Evolutionary conservation across 2,113 vertebrate genomes (phyloP).

Genomic region (Mobula hypostoma): DNA sequence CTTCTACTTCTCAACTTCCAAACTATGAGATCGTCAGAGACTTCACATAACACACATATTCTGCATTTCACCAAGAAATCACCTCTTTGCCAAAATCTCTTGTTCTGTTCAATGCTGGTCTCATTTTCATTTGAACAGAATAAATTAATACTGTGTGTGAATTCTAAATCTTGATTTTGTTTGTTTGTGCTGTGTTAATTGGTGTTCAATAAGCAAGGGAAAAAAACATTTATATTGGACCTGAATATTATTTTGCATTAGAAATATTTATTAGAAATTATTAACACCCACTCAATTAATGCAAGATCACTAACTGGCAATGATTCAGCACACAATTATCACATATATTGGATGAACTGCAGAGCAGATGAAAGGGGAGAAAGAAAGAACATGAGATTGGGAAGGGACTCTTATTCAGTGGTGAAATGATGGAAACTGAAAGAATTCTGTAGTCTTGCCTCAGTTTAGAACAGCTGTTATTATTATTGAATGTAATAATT

Average conservation of each 20-base stretch:
- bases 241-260: not conserved
- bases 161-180: not conserved
- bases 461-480: not conserved
- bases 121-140: not conserved
- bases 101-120: not conserved
- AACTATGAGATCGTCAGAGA: not conserved
- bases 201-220: not conserved
- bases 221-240: not conserved
- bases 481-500: not conserved
- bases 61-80: not conserved
- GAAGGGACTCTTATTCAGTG: not conserved
- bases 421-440: not conserved
- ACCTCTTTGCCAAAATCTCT: not conserved
- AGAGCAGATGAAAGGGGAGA: not conserved
- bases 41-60: not conserved
- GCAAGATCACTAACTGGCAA: not conserved
- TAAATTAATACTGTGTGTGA: not conserved
- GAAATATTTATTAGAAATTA: not conserved
- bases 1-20: not conserved
- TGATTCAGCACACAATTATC: not conserved
- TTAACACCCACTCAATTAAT: not conserved
- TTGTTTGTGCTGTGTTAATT: not conserved
- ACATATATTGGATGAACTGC: not conserved
- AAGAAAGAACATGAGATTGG: not conserved
- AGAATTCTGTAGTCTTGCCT: not conserved